Evolutionary conservation across 2,113 vertebrate genomes (phyloP).

Genomic region (Rhizomys pruinosus): DNA sequence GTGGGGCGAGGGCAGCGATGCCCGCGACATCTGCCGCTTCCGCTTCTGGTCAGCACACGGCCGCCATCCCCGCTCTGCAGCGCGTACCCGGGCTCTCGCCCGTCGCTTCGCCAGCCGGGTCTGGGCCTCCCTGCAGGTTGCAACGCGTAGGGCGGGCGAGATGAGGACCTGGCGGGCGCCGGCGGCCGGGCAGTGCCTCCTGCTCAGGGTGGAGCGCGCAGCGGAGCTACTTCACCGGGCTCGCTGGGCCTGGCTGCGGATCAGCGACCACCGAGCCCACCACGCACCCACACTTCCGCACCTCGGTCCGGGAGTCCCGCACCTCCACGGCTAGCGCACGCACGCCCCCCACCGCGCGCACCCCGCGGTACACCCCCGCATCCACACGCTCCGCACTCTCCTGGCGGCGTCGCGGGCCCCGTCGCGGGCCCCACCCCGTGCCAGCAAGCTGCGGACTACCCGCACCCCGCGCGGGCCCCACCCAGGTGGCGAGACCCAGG

Average conservation of each 20-base stretch:
- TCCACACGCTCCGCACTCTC: conserved; percentile 68
- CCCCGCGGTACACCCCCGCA: conserved; percentile 63
- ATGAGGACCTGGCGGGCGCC: neutral
- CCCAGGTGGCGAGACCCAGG: conserved; percentile 20
- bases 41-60: neutral
- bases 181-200: too few relatives aligned
- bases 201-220: neutral
- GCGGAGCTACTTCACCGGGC: conserved; percentile 7
- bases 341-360: conserved; percentile 55
- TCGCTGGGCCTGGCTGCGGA: neutral
- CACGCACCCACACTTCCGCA: conserved; percentile 57
- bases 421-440: conserved; percentile 74
- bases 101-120: too few relatives aligned
- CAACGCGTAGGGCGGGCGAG: neutral
- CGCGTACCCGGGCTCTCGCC: neutral
- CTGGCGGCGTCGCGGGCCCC: conserved; percentile 70
- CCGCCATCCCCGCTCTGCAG: neutral
- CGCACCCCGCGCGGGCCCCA: conserved; percentile 62
- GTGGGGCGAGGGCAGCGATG: conserved; percentile 51
- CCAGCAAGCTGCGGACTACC: conserved; percentile 49
- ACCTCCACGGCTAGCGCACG: conserved; percentile 51
- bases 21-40: conserved; percentile 17
- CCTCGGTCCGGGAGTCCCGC: conserved; percentile 27
- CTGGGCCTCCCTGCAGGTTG: neutral
- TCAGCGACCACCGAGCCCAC: neutral